Percentiles rank a stretch among this genome's conserved stretches.
These are phyloP conservation scores for Neopipo cinnamomea DNA, from an alignment of 2,113 vertebrate genomes.

Conservation along the genomic window DNA sequence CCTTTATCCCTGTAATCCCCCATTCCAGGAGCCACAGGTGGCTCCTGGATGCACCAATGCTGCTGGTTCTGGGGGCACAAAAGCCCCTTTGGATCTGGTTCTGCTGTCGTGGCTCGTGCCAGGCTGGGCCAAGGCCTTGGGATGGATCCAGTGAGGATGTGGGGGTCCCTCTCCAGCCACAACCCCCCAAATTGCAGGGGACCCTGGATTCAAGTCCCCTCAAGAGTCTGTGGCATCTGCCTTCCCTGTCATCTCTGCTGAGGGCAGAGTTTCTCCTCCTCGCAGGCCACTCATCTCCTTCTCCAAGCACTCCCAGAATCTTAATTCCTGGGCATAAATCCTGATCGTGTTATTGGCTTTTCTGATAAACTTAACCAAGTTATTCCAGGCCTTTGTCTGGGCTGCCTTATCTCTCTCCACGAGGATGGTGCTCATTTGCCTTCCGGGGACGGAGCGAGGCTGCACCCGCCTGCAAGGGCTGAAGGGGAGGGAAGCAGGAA, in stretches of 20 bases:
- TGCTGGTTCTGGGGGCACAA: background rate
- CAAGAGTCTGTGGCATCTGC: background rate
- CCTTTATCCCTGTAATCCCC: background rate
- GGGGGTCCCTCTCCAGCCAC: background rate
- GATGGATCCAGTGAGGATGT: background rate
- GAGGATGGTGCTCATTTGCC: background rate
- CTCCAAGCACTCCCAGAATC: background rate
- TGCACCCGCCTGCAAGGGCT: background rate
- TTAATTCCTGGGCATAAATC: background rate
- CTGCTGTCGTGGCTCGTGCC: rapidly evolving
- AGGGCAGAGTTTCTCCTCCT: background rate
- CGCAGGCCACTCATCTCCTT: background rate
- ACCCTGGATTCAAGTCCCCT: background rate
- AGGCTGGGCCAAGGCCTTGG: rapidly evolving
- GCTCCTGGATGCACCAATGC: background rate
- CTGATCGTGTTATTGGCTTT: background rate
- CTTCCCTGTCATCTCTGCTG: background rate
- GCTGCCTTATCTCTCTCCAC: background rate
- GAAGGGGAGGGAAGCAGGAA: background rate
- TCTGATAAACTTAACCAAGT: background rate
- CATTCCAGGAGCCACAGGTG: background rate
- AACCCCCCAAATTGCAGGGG: too few species aligned
- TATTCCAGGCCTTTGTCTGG: background rate
- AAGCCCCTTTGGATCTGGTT: background rate
- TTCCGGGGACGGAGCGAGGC: background rate